phyloP scores from a whole-genome alignment of 2,888 invertebrate genomes.

The Isoperla grammatica region DNA sequence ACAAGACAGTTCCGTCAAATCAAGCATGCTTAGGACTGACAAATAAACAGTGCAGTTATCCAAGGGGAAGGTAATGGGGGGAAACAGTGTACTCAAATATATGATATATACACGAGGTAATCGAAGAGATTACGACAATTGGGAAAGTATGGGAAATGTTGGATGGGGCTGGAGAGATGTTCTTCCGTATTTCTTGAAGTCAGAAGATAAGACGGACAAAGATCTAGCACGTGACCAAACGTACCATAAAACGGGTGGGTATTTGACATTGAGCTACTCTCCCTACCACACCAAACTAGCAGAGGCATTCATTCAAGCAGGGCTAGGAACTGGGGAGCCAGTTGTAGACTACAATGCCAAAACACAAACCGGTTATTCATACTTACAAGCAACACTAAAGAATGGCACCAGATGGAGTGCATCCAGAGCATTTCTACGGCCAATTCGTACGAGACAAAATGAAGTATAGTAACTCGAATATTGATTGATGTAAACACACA shows the following conservation, averaged over 20 bases:
- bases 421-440: constrained; percentile 60
- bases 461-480: constrained; percentile 59
- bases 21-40: constrained; percentile 69
- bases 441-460: constrained; percentile 52
- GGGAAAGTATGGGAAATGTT: constrained; percentile 64
- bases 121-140: constrained; percentile 64
- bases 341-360: constrained; percentile 57
- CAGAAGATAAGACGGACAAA: constrained; percentile 63
- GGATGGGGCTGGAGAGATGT: constrained; percentile 71
- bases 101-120: constrained; percentile 75
- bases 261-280: constrained; percentile 51
- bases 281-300: constrained; percentile 53
- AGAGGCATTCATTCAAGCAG: constrained; percentile 58
- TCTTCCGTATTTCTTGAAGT: constrained; percentile 69
- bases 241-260: constrained; percentile 53
- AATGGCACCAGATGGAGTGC: constrained; percentile 63
- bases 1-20: constrained; percentile 69
- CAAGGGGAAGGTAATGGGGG: constrained; percentile 65
- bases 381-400: constrained; percentile 53
- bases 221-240: constrained; percentile 43
- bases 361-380: constrained; percentile 56
- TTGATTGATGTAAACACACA: constrained; percentile 67
- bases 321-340: constrained; percentile 54
- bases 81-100: constrained; percentile 71
- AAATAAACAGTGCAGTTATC: constrained; percentile 69